A percentile compares a stretch with the other conserved stretches of the same genome.
phyloP scores from a whole-genome alignment of 2,113 vertebrate genomes.

The Anarhynchus alexandrinus region DNA sequence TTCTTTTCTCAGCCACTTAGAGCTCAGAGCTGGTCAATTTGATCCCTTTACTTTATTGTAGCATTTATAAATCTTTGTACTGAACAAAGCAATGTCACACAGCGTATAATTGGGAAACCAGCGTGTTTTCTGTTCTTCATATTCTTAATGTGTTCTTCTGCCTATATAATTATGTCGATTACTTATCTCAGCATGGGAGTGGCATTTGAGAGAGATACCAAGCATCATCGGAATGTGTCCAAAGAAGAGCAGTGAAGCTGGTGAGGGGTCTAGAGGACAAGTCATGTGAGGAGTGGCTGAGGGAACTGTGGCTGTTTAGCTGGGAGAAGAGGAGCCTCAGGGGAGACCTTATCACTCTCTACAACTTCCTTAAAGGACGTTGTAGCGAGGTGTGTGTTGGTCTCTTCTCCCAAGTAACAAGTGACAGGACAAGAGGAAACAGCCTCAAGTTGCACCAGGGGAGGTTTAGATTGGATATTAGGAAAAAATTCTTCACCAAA shows the following conservation, averaged over 20 bases:
- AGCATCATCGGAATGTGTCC: background rate
- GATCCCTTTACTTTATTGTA: background rate
- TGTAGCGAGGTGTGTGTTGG: fast-evolving
- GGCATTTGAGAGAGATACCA: background rate
- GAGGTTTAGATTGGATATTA: background rate
- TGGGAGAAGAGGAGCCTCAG: background rate
- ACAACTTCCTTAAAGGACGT: background rate
- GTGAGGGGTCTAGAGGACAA: background rate
- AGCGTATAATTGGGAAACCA: background rate
- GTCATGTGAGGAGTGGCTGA: background rate
- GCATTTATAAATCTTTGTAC: background rate
- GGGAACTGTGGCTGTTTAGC: background rate
- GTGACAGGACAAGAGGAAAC: background rate
- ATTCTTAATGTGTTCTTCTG: background rate
- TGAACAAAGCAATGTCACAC: background rate
- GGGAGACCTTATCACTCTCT: background rate
- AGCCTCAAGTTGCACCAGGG: background rate
- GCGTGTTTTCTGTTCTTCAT: background rate
- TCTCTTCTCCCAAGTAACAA: background rate
- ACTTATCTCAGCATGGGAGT: background rate
- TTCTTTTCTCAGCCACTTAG: background rate
- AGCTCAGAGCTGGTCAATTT: background rate
- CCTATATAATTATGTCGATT: background rate
- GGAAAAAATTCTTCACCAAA: background rate
- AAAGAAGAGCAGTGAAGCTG: background rate